Evolutionary conservation across 2,888 invertebrate species (phyloP).

Genomic region (Phymatocera aterrima): DNA sequence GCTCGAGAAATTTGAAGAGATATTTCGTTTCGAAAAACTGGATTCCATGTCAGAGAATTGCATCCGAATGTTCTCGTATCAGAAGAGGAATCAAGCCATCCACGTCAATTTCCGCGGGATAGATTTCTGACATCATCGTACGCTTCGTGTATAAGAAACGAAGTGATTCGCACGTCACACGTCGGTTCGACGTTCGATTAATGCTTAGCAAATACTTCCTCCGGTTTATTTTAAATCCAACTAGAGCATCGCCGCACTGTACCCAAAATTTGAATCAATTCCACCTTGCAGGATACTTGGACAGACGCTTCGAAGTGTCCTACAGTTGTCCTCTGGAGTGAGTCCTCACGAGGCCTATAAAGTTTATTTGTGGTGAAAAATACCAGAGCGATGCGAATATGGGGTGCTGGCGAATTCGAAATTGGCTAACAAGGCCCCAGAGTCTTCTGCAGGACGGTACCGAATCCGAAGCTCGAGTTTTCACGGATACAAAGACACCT

Average conservation of each 20-base stretch:
- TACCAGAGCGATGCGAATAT: neutral
- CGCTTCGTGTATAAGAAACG: too few species aligned
- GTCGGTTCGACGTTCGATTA: too few species aligned
- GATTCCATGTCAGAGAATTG: too few species aligned
- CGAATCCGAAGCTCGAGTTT: conserved; percentile 4
- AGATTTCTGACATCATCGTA: too few species aligned
- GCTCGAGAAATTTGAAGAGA: too few species aligned
- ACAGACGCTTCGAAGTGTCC: neutral
- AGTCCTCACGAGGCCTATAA: neutral
- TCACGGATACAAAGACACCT: conserved; percentile 18
- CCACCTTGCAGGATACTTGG: neutral
- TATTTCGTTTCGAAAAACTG: too few species aligned
- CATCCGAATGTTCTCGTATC: too few species aligned
- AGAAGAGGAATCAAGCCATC: too few species aligned
- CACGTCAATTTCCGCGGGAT: too few species aligned
- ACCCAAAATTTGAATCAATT: neutral
- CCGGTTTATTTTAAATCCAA: neutral
- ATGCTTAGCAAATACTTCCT: neutral
- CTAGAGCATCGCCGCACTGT: neutral
- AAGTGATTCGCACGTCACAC: too few species aligned
- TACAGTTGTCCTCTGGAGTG: neutral
- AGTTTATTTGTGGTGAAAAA: neutral
- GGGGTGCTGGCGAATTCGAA: neutral
- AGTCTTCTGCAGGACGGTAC: neutral
- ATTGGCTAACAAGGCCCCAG: conserved; percentile 22